Evolutionary conservation across 2,113 vertebrate species (phyloP).

Genomic region (Crotalus viridis): DNA sequence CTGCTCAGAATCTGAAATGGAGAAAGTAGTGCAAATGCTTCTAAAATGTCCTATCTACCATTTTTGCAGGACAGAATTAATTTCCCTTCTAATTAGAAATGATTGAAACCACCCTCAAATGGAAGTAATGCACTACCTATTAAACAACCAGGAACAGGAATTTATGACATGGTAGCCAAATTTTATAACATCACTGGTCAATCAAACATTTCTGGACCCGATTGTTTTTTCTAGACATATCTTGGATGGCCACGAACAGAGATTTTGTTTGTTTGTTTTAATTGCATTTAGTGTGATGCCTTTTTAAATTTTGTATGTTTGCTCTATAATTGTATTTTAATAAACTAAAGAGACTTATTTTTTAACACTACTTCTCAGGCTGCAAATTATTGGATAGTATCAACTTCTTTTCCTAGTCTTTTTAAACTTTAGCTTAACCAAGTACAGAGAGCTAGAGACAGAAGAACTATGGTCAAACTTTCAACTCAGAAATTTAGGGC

Average conservation of each 20-base stretch:
- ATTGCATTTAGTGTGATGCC: neutral
- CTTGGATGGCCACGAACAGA: neutral
- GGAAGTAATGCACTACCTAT: neutral
- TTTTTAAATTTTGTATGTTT: neutral
- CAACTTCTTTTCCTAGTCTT: neutral
- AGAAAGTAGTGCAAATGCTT: neutral
- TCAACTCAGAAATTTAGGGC: neutral
- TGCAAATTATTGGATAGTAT: neutral
- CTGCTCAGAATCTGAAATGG: neutral
- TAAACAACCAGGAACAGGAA: neutral
- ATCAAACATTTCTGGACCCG: neutral
- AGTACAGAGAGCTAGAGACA: neutral
- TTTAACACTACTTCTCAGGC: neutral
- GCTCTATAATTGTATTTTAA: neutral
- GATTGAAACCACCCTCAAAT: neutral
- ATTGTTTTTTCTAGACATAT: neutral
- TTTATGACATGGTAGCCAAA: neutral
- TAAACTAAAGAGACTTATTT: neutral
- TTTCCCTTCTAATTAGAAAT: neutral
- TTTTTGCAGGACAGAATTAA: neutral
- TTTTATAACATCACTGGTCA: neutral
- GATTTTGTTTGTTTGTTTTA: neutral
- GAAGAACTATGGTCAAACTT: neutral
- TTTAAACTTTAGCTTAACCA: neutral
- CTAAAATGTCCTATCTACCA: neutral